Conservation (phyloP, 2,888 invertebrate species). For the Dioctria linearis region DNA sequence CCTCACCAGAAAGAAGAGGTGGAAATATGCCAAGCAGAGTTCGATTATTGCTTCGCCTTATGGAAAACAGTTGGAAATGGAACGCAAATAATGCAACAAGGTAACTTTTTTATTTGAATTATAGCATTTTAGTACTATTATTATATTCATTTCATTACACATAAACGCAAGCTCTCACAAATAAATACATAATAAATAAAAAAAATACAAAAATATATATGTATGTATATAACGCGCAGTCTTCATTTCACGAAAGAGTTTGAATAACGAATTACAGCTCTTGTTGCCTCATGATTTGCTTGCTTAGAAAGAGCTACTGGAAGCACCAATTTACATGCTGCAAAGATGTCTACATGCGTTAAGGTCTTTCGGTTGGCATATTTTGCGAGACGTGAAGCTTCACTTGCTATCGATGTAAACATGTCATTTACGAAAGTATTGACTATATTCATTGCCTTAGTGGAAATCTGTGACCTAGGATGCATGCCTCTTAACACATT, state of each 20-base stretch:
- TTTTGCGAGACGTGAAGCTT: slow-evolving; percentile 23
- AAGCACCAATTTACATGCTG: slow-evolving; percentile 46
- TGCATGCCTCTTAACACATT: slow-evolving; percentile 11
- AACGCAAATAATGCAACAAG: slow-evolving; percentile 81
- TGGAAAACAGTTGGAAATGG: slow-evolving; percentile 78
- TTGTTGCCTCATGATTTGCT: slow-evolving; percentile 33
- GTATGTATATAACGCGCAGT: background rate
- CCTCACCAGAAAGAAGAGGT: slow-evolving; percentile 11
- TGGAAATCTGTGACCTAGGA: slow-evolving; percentile 34
- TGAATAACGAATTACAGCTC: background rate
- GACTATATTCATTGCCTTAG: slow-evolving; percentile 32
- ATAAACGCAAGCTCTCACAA: background rate
- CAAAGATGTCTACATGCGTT: slow-evolving; percentile 35
- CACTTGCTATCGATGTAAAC: slow-evolving; percentile 35
- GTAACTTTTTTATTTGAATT: slow-evolving; percentile 64
- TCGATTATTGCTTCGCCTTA: slow-evolving; percentile 80
- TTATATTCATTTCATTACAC: too few species aligned
- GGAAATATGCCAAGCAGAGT: slow-evolving; percentile 71
- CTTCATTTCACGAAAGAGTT: background rate
- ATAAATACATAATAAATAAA: slow-evolving; percentile 5
- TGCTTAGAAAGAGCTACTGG: slow-evolving; percentile 13
- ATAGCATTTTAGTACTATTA: background rate
- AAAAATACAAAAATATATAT: background rate
- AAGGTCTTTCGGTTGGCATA: slow-evolving; percentile 44
- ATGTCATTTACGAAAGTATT: slow-evolving; percentile 52